Percentiles rank a stretch among this genome's conserved stretches.
These are phyloP conservation scores for Drosophila willistoni DNA, from an alignment of 1,140 invertebrate genomes.

Conservation along the genomic window DNA sequence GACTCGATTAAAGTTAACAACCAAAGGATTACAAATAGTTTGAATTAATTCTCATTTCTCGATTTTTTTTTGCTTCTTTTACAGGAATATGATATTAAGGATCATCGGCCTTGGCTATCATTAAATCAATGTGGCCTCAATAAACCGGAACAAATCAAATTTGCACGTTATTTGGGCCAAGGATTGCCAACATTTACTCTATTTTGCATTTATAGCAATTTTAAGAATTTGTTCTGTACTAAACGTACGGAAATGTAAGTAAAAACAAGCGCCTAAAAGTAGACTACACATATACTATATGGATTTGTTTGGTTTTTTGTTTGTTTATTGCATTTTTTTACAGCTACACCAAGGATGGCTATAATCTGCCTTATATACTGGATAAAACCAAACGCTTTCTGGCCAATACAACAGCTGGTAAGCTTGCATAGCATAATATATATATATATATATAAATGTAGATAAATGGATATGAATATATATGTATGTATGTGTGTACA, in stretches of 20 bases:
- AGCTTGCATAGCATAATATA: slow-evolving; percentile 29
- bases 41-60: neutral
- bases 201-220: slow-evolving; percentile 83
- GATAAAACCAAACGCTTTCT: slow-evolving; percentile 82
- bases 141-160: slow-evolving; percentile 82
- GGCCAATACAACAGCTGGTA: slow-evolving; percentile 82
- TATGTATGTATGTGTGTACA: too few relatives aligned
- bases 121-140: slow-evolving; percentile 80
- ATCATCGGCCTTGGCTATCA: slow-evolving; percentile 81
- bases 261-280: slow-evolving; percentile 41
- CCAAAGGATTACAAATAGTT: neutral
- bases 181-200: slow-evolving; percentile 81
- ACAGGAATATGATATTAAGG: slow-evolving; percentile 80
- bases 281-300: slow-evolving; percentile 28
- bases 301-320: slow-evolving; percentile 11
- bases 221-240: slow-evolving; percentile 82
- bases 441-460: neutral
- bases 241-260: slow-evolving; percentile 83
- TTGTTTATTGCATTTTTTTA: neutral
- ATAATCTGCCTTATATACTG: slow-evolving; percentile 83
- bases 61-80: neutral
- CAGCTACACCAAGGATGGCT: slow-evolving; percentile 82
- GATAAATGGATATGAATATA: slow-evolving; percentile 27
- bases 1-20: too few relatives aligned
- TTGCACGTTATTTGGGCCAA: slow-evolving; percentile 81